A percentile compares a stretch with the other conserved stretches of the same genome.
Evolutionary conservation across 2,888 invertebrate species (phyloP).

Genomic region (Calameuta idolon): DNA sequence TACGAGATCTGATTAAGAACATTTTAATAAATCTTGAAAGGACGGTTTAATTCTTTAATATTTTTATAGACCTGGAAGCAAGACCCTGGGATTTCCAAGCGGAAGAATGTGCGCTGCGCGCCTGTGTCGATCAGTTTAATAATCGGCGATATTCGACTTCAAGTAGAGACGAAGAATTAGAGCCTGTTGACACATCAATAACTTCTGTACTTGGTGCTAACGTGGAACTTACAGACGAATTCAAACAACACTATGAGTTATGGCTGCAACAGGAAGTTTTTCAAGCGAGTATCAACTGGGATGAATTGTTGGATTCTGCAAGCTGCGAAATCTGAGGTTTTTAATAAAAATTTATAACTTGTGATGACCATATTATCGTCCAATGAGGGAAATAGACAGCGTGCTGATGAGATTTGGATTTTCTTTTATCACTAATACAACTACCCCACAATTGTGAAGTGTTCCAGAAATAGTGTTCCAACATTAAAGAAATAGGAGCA

Average conservation of each 20-base stretch:
- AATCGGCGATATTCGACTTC: slow-evolving; percentile 80
- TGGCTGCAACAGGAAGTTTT: slow-evolving; percentile 99
- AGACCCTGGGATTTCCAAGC: slow-evolving; percentile 98
- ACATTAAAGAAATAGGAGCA: background rate
- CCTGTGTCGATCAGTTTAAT: slow-evolving; percentile 96
- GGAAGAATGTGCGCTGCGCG: slow-evolving; percentile 94
- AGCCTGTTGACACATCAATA: slow-evolving; percentile 82
- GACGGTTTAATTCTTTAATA: slow-evolving; percentile 31
- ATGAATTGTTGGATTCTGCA: slow-evolving; percentile 68
- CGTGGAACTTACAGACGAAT: slow-evolving; percentile 90
- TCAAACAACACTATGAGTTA: slow-evolving; percentile 90
- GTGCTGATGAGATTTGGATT: background rate
- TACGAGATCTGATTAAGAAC: background rate
- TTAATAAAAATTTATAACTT: background rate
- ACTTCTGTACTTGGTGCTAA: slow-evolving; percentile 83
- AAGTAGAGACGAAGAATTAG: slow-evolving; percentile 71
- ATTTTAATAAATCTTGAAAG: background rate
- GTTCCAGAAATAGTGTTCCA: slow-evolving; percentile 35
- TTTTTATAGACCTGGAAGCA: slow-evolving; percentile 85
- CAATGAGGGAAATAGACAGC: background rate
- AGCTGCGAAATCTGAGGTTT: slow-evolving; percentile 56
- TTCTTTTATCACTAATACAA: slow-evolving; percentile 32
- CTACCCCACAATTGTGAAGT: slow-evolving; percentile 36
- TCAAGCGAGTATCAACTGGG: slow-evolving; percentile 86
- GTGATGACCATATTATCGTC: background rate